Evolutionary conservation across 2,797 vertebrate species (phyloP).

Genomic region (Lagorchestes hirsutus): DNA sequence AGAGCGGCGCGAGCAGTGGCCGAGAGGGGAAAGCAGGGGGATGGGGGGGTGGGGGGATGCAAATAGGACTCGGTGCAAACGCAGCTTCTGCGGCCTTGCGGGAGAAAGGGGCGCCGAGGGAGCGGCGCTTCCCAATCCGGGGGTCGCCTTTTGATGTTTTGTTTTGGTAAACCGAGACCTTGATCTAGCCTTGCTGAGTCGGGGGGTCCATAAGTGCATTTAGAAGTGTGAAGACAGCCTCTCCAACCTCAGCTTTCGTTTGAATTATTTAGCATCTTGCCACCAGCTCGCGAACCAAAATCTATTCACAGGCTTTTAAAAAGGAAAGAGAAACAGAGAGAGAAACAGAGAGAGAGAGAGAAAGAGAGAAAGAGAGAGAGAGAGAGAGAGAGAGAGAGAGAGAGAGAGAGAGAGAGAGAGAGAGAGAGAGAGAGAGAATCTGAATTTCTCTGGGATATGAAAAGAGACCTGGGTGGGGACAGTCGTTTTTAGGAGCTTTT

Average conservation of each 20-base stretch:
- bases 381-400: constrained; percentile 23
- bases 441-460: neutral
- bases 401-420: constrained; percentile 32
- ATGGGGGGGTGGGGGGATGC: constrained; percentile 71
- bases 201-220: constrained; percentile 71
- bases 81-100: constrained; percentile 73
- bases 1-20: constrained; percentile 81
- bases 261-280: constrained; percentile 75
- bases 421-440: constrained; percentile 21
- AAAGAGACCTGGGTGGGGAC: neutral
- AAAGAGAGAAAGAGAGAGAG: constrained; percentile 33
- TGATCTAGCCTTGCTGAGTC: constrained; percentile 79
- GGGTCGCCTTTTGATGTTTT: constrained; percentile 82
- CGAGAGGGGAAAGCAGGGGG: constrained; percentile 73
- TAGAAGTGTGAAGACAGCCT: constrained; percentile 77
- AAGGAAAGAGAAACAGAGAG: constrained; percentile 31
- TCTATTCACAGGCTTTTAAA: constrained; percentile 76
- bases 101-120: constrained; percentile 79
- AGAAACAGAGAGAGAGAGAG: neutral
- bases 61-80: constrained; percentile 76
- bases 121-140: constrained; percentile 79
- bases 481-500: neutral
- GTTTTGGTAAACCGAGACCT: constrained; percentile 77
- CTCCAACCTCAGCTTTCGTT: constrained; percentile 59
- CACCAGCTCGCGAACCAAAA: constrained; percentile 70